Conservation (phyloP, 2,113 vertebrate genomes). For the Epinephelus moara region DNA sequence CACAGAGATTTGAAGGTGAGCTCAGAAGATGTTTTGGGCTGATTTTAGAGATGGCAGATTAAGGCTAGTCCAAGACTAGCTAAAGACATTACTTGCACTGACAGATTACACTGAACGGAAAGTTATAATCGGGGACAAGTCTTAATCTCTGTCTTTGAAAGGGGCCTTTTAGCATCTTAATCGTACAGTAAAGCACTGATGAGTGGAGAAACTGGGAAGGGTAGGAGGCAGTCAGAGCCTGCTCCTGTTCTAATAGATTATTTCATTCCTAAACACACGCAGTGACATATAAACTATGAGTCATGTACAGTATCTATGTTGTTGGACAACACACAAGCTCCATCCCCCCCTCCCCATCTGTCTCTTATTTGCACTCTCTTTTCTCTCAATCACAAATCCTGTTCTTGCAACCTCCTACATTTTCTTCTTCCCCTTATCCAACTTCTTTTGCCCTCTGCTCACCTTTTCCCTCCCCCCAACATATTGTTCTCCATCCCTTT, state of each 20-base stretch:
- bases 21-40: slow-evolving; percentile 27
- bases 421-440: slow-evolving; percentile 34
- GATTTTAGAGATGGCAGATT: slow-evolving; percentile 47
- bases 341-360: slow-evolving; percentile 16
- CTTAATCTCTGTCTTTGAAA: slow-evolving; percentile 65
- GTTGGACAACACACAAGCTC: slow-evolving; percentile 41
- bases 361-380: slow-evolving; percentile 7
- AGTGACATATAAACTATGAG: slow-evolving; percentile 51
- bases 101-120: slow-evolving; percentile 58
- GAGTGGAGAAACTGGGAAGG: slow-evolving; percentile 17
- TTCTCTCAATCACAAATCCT: slow-evolving; percentile 19
- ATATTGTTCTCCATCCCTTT: slow-evolving; percentile 26
- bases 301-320: slow-evolving; percentile 59
- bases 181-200: slow-evolving; percentile 8
- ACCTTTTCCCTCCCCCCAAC: background rate
- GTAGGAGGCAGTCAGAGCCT: background rate
- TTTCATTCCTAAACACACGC: slow-evolving; percentile 34
- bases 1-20: slow-evolving; percentile 95
- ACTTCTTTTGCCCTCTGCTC: background rate
- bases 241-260: slow-evolving; percentile 32
- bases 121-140: slow-evolving; percentile 66
- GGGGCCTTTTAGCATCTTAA: slow-evolving; percentile 48
- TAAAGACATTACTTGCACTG: slow-evolving; percentile 39
- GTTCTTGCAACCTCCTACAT: slow-evolving; percentile 22
- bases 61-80: slow-evolving; percentile 51